A percentile compares a stretch with the other conserved stretches of the same genome.
Conservation (phyloP, 1,140 invertebrate species). For the Achatina immaculata region DNA sequence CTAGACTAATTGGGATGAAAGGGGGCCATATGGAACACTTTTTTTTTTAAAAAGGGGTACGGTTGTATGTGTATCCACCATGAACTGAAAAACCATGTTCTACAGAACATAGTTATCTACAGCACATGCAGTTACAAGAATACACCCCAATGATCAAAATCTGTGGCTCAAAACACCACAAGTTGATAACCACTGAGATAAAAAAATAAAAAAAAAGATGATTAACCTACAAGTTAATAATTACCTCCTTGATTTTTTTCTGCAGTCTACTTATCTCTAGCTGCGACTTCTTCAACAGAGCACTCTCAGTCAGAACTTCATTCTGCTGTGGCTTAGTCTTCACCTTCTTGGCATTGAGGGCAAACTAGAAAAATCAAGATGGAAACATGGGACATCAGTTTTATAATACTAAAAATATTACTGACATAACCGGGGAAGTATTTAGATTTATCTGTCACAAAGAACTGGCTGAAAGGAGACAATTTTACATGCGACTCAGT, state of each 20-base stretch:
- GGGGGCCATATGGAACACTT: too few species aligned
- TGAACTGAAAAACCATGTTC: too few species aligned
- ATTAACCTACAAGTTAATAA: neutral
- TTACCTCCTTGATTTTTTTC: slow-evolving; percentile 57
- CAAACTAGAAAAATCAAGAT: slow-evolving; percentile 76
- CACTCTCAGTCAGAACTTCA: slow-evolving; percentile 70
- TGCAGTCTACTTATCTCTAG: slow-evolving; percentile 59
- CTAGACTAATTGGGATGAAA: too few species aligned
- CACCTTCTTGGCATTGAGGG: slow-evolving; percentile 76
- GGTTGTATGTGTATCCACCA: too few species aligned
- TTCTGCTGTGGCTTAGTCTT: slow-evolving; percentile 75
- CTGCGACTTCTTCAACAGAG: slow-evolving; percentile 61
- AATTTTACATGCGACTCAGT: too few species aligned
- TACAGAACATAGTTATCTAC: too few species aligned
- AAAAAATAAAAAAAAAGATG: neutral
- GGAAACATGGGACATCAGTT: slow-evolving; percentile 20
- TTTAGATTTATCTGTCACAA: neutral
- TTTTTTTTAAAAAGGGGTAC: too few species aligned
- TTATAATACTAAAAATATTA: neutral
- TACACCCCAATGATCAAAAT: too few species aligned
- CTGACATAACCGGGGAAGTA: neutral
- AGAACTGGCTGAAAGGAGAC: neutral
- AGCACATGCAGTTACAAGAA: too few species aligned
- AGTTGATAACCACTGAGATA: neutral
- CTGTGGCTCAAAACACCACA: too few species aligned